Conservation (phyloP, 2,888 invertebrate species). For the Petrophora chlorosata region DNA sequence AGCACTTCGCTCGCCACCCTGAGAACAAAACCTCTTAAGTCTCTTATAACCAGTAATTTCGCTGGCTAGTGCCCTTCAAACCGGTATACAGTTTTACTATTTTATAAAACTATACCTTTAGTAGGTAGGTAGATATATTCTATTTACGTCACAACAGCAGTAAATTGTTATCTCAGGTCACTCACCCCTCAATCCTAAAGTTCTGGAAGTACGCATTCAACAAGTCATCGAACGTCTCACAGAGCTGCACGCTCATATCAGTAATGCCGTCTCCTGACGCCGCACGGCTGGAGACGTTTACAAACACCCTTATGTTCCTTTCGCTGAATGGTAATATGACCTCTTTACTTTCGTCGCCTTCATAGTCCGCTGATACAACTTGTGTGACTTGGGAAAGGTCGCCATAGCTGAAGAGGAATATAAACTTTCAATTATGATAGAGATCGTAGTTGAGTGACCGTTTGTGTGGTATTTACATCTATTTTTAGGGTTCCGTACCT, state of each 20-base stretch:
- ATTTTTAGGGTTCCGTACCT: too few species aligned
- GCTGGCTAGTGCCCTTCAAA: too few species aligned
- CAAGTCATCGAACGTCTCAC: constrained; percentile 91
- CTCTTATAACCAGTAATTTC: too few species aligned
- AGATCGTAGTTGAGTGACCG: neutral
- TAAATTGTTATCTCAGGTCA: constrained; percentile 10
- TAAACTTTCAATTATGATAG: neutral
- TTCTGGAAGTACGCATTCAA: constrained; percentile 92
- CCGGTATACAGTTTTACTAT: too few species aligned
- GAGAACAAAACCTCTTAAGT: too few species aligned
- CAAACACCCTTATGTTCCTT: constrained; percentile 80
- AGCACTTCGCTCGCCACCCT: too few species aligned
- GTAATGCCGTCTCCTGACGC: constrained; percentile 85
- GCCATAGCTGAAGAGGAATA: constrained; percentile 81
- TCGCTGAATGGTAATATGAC: constrained; percentile 86
- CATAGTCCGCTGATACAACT: constrained; percentile 91
- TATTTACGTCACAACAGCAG: too few species aligned
- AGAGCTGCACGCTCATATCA: constrained; percentile 94
- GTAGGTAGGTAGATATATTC: too few species aligned
- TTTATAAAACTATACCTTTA: too few species aligned
- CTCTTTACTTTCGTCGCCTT: constrained; percentile 85
- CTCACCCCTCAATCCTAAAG: constrained; percentile 90
- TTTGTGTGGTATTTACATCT: too few species aligned
- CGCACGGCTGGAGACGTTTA: constrained; percentile 52
- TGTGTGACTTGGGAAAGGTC: constrained; percentile 91